Conservation (phyloP, 2,888 invertebrate genomes). For the Coleophora deauratella region DNA sequence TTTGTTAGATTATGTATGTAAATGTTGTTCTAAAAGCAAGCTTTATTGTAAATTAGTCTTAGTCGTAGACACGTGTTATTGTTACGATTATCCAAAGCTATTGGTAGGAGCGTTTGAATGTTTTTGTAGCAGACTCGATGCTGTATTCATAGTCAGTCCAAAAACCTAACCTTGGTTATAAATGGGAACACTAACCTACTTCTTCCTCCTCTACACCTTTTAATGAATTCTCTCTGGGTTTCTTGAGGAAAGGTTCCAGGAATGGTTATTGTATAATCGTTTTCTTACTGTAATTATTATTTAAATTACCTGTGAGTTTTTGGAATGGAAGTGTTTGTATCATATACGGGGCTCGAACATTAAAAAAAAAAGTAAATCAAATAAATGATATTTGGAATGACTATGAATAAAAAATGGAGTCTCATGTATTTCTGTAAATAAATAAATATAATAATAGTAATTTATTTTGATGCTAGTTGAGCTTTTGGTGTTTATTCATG, state of each 20-base stretch:
- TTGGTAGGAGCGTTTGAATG: constrained; percentile 53
- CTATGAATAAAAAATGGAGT: constrained; percentile 13
- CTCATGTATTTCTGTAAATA: constrained; percentile 53
- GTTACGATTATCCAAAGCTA: constrained; percentile 66
- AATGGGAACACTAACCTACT: too few species aligned
- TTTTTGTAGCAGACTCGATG: constrained; percentile 21
- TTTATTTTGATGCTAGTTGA: constrained; percentile 61
- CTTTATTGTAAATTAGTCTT: constrained; percentile 70
- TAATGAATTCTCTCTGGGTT: too few species aligned
- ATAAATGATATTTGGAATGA: too few species aligned
- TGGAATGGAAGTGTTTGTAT: too few species aligned
- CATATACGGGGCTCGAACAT: too few species aligned
- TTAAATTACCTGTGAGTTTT: too few species aligned
- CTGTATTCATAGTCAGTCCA: not conserved
- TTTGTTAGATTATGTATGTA: constrained; percentile 58
- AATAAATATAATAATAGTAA: constrained; percentile 56
- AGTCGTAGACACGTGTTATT: constrained; percentile 51
- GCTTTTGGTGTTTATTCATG: constrained; percentile 49
- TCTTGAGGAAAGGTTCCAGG: too few species aligned
- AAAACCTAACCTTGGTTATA: not conserved
- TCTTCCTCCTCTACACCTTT: too few species aligned
- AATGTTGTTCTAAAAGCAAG: constrained; percentile 64
- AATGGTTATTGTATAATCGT: too few species aligned
- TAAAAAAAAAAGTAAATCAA: too few species aligned
- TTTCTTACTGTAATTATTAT: too few species aligned